Percentiles rank a stretch among this genome's conserved stretches.
Evolutionary conservation across 2,797 vertebrate genomes (phyloP).

Genomic region (Sebastes glaucus): DNA sequence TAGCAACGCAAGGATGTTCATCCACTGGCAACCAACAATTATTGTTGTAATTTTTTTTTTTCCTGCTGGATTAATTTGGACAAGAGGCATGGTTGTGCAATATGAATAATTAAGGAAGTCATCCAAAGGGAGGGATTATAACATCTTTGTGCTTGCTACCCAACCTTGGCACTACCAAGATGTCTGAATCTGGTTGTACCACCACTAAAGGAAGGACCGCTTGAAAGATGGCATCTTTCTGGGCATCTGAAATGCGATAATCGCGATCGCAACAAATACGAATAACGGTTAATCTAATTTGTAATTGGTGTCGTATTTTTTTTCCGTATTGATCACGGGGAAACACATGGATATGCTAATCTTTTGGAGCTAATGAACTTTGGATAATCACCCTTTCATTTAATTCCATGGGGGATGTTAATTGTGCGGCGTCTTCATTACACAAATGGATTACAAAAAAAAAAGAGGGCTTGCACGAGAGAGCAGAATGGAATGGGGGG

Average conservation of each 20-base stretch:
- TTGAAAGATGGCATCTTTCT: conserved; percentile 93
- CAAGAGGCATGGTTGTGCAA: conserved; percentile 84
- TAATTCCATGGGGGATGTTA: conserved; percentile 89
- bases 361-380: conserved; percentile 95
- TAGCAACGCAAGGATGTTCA: conserved; percentile 76
- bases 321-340: conserved; percentile 82
- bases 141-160: conserved; percentile 84
- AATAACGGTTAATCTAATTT: conserved; percentile 77
- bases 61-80: conserved; percentile 78
- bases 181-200: conserved; percentile 76
- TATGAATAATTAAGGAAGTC: conserved; percentile 93
- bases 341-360: conserved; percentile 88
- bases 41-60: conserved; percentile 68
- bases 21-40: conserved; percentile 61
- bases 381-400: conserved; percentile 92
- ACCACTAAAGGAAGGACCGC: conserved; percentile 82
- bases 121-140: conserved; percentile 89
- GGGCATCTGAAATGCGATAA: conserved; percentile 79
- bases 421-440: conserved; percentile 92
- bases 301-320: conserved; percentile 69
- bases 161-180: conserved; percentile 82
- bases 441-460: conserved; percentile 98
- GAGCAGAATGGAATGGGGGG: conserved; percentile 75
- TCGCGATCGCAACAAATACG: conserved; percentile 68
- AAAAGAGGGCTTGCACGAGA: conserved; percentile 72